phyloP scores from a whole-genome alignment of 2,888 invertebrate genomes.

The Polyommatus icarus region DNA sequence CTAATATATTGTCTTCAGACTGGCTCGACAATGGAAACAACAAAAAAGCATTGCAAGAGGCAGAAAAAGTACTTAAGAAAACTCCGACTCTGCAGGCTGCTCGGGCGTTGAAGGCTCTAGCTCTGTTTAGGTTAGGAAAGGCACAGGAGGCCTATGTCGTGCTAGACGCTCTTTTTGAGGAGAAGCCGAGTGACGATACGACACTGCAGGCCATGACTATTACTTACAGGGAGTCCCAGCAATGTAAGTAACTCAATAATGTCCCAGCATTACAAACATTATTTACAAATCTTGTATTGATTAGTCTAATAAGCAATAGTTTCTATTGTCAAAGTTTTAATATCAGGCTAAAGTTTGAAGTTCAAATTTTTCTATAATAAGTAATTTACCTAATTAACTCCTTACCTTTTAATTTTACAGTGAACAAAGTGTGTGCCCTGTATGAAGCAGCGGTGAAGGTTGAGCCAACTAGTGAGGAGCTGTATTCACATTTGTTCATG shows the following conservation, averaged over 20 bases:
- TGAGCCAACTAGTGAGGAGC: conserved; percentile 93
- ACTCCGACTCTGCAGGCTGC: conserved; percentile 94
- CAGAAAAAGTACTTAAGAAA: conserved; percentile 97
- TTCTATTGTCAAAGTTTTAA: not conserved
- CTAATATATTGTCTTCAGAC: conserved; percentile 80
- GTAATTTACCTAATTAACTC: not conserved
- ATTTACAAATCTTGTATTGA: not conserved
- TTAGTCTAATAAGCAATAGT: not conserved
- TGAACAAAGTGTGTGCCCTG: conserved; percentile 92
- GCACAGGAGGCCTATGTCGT: conserved; percentile 88
- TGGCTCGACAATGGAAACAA: conserved; percentile 97
- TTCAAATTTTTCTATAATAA: not conserved
- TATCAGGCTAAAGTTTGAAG: not conserved
- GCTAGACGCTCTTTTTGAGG: conserved; percentile 87
- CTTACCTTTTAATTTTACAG: conserved; percentile 67
- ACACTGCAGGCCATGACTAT: conserved; percentile 97
- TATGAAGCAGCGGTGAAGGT: conserved; percentile 94
- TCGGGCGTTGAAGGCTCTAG: conserved; percentile 94
- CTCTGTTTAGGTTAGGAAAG: conserved; percentile 92
- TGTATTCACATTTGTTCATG: conserved; percentile 97
- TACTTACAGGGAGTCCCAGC: conserved; percentile 95
- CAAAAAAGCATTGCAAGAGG: conserved; percentile 98
- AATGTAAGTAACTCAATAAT: conserved; percentile 82
- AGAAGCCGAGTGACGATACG: conserved; percentile 93
- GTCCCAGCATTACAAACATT: not conserved